These are phyloP conservation scores for Eupristina koningsbergeri DNA, from an alignment of 1,140 invertebrate genomes.

Conservation along the genomic window DNA sequence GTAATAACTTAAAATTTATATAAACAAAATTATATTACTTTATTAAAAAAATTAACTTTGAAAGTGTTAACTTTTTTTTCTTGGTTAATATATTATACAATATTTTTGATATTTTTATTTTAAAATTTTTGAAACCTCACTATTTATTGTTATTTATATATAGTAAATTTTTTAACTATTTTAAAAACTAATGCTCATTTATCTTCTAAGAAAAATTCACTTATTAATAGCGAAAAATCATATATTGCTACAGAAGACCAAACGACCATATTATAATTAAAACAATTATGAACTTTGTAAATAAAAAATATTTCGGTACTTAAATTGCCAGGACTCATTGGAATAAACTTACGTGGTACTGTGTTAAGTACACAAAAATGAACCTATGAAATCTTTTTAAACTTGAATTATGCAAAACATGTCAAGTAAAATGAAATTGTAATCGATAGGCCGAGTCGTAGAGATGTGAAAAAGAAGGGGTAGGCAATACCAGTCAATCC, in stretches of 20 bases:
- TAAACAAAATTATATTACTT: too few relatives aligned
- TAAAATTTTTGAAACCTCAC: too few relatives aligned
- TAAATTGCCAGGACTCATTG: background rate
- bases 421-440: background rate
- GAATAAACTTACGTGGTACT: background rate
- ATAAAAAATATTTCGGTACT: background rate
- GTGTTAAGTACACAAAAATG: background rate
- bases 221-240: background rate
- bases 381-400: too few relatives aligned
- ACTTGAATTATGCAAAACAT: background rate
- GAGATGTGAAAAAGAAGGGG: background rate
- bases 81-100: too few relatives aligned
- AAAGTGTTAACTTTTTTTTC: too few relatives aligned
- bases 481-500: constrained; percentile 74
- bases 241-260: too few relatives aligned
- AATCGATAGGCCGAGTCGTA: background rate
- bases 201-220: background rate
- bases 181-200: too few relatives aligned
- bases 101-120: too few relatives aligned
- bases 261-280: too few relatives aligned
- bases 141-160: too few relatives aligned
- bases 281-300: background rate
- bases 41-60: background rate
- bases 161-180: too few relatives aligned
- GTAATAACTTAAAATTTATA: background rate